Conservation (phyloP, 1,140 invertebrate species). For the Halictus rubicundus region DNA sequence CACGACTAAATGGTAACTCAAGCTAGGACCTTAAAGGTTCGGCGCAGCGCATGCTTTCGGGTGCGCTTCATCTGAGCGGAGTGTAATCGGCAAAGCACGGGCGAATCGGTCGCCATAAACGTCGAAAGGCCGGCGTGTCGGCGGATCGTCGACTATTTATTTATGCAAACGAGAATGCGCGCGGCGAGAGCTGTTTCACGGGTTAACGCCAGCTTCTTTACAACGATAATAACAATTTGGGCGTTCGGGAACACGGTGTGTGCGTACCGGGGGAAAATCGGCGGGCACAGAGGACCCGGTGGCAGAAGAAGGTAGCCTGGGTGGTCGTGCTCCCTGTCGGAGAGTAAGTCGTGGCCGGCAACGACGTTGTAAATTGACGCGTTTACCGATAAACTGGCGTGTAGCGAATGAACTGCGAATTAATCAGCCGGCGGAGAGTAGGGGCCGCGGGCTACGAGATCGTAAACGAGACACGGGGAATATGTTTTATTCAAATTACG, state of each 20-base stretch:
- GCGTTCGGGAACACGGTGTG: neutral
- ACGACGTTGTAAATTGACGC: constrained; percentile 46
- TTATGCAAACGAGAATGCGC: constrained; percentile 16
- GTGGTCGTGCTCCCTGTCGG: constrained; percentile 20
- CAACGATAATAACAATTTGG: constrained; percentile 38
- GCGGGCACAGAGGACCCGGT: neutral
- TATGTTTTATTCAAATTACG: constrained; percentile 40
- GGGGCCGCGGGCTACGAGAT: constrained; percentile 27
- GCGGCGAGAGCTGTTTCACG: too few relatives aligned
- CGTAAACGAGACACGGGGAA: constrained; percentile 13
- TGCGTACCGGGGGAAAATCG: neutral
- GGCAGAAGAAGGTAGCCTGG: constrained; percentile 17
- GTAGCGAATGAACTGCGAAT: constrained; percentile 33
- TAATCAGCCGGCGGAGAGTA: constrained; percentile 28
- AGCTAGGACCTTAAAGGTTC: too few relatives aligned
- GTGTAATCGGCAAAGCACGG: too few relatives aligned
- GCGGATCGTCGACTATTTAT: constrained; percentile 25
- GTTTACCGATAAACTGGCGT: constrained; percentile 43
- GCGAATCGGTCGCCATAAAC: too few relatives aligned
- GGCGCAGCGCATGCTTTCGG: too few relatives aligned
- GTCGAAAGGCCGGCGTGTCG: too few relatives aligned
- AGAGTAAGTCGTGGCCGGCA: neutral
- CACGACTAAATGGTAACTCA: too few relatives aligned
- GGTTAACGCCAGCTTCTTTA: constrained; percentile 18
- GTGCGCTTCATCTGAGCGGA: too few relatives aligned